Conservation (phyloP, 2,888 invertebrate species). For the Volucella inanis region DNA sequence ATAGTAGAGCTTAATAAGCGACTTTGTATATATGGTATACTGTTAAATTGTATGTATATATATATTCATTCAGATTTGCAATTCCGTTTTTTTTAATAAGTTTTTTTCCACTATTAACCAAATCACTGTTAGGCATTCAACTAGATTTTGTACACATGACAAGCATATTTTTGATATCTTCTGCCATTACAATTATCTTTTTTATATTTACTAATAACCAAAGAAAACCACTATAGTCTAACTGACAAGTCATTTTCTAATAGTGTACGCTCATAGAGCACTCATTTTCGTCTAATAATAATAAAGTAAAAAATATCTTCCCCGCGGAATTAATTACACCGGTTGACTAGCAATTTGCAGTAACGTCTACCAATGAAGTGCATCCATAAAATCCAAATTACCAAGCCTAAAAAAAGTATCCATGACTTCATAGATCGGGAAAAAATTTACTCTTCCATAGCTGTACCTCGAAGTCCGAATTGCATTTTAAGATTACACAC, state of each 20-base stretch:
- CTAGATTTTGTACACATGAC: too few relatives aligned
- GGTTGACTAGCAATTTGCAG: conserved; percentile 56
- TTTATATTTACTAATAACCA: conserved; percentile 56
- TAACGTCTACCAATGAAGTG: conserved; percentile 50
- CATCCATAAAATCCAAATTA: conserved; percentile 56
- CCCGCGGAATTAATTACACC: conserved; percentile 69
- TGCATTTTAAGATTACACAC: conserved; percentile 50
- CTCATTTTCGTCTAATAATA: conserved; percentile 57
- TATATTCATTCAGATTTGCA: too few relatives aligned
- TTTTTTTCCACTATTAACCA: too few relatives aligned
- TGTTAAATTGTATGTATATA: too few relatives aligned
- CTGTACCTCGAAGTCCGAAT: conserved; percentile 44
- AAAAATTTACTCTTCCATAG: conserved; percentile 53
- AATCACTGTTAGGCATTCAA: too few relatives aligned
- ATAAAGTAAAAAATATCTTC: conserved; percentile 64
- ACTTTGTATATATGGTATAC: too few relatives aligned
- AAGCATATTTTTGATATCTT: too few relatives aligned
- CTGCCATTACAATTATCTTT: conserved; percentile 36
- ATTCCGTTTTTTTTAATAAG: too few relatives aligned
- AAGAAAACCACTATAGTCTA: conserved; percentile 55
- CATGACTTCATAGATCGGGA: conserved; percentile 12
- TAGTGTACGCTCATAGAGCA: conserved; percentile 52
- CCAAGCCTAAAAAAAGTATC: conserved; percentile 16
- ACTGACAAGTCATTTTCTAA: conserved; percentile 52
- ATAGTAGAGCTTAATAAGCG: too few relatives aligned